Evolutionary conservation across 2,113 vertebrate species (phyloP).

Genomic region (Gasterosteus nipponicus): DNA sequence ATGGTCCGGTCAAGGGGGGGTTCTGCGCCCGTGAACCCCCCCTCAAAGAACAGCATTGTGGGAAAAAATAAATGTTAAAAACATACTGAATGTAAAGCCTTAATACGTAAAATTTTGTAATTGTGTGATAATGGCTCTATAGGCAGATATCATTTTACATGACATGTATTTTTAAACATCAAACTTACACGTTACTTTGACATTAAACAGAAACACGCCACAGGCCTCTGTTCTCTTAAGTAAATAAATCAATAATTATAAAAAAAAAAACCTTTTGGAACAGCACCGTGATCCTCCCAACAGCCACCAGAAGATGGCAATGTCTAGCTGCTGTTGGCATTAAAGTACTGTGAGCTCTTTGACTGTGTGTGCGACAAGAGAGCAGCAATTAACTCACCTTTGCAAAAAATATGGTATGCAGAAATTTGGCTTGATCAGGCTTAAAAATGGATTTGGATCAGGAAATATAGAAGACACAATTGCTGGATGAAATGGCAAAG

Average conservation of each 20-base stretch:
- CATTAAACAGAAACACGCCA: too few relatives aligned
- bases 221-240: not conserved
- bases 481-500: not conserved
- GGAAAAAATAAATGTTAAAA: not conserved
- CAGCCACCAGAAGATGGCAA: slow-evolving; percentile 69
- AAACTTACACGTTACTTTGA: not conserved
- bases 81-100: not conserved
- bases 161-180: not conserved
- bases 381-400: too few relatives aligned
- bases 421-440: not conserved
- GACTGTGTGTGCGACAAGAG: too few relatives aligned
- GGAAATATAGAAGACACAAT: slow-evolving; percentile 1
- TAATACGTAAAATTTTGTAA: not conserved
- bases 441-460: not conserved
- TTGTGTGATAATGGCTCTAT: not conserved
- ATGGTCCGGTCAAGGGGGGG: too few relatives aligned
- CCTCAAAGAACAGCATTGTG: not conserved
- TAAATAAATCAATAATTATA: slow-evolving; percentile 25
- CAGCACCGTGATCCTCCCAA: not conserved
- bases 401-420: not conserved
- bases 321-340: slow-evolving; percentile 56
- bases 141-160: not conserved
- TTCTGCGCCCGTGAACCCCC: too few relatives aligned
- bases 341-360: not conserved
- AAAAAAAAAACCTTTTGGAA: slow-evolving; percentile 4